Base-by-base conservation (phyloP, 2,797 vertebrate genomes). In the Eutrigla gurnardus region DNA sequence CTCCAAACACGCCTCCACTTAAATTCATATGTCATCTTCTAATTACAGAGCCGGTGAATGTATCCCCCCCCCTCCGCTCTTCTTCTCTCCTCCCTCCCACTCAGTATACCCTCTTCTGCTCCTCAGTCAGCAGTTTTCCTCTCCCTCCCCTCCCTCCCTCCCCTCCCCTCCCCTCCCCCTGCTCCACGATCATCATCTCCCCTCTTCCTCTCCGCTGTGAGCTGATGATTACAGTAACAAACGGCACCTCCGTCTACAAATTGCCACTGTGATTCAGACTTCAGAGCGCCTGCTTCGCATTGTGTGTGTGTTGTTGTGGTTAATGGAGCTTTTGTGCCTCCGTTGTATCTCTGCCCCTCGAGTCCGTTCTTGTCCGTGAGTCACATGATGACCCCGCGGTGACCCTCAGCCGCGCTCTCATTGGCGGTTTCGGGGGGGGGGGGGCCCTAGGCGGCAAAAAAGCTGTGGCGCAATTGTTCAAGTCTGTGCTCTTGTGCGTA, bases 181-280 rank as follows among this genome's bases (percentile, higher is more conserved):
- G 9, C 72, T 67, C 67, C 64, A 15, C 14, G 58, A 71, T 74
- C 61, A 35, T 77, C 40, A 57, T 50, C 67, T 15, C 25, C 14
- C 1, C 80, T 70, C 65, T 36, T 45, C 78, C 59, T 55, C 58
- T 68, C 45, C 54, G 14, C 35, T 59, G 43, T 73, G 70, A 67
- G 13, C 82, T 64, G 59, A 82, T 91, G 90, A 94, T 94, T 93
- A 93, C 82, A 85, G 84, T 81, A 77, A 73, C 63, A 79, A 81
- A 80, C 76, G 39, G 62, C 55, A 77, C 76, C 79, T 58, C 40
- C 25, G 58, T 84, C 78, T 82, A 86, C 82, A 90, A 91, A 92
- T 91, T 82, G 86, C 87, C 60, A 3, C 81, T 71, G 70, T 85
- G 83, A 88, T 90, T 85, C 88, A 83, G 72, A 70, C 81, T 33